A percentile compares a stretch with the other conserved stretches of the same genome.
phyloP scores from a whole-genome alignment of 2,113 vertebrate genomes.

The Ursus arctos region DNA sequence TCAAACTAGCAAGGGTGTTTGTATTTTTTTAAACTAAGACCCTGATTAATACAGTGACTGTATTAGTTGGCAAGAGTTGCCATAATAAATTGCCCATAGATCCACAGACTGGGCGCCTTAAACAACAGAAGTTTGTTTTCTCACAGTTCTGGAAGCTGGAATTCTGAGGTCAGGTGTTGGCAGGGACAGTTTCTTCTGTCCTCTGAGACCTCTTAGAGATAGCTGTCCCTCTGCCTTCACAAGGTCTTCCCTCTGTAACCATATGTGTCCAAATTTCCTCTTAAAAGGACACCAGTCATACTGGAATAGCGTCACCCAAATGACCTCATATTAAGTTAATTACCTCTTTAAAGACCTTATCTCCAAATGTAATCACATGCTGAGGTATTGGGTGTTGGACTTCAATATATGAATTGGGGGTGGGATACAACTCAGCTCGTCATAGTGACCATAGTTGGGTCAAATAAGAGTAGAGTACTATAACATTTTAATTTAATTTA shows the following conservation, averaged over 20 bases:
- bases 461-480: background rate
- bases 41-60: background rate
- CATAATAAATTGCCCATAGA: background rate
- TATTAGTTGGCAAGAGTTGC: background rate
- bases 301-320: background rate
- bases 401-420: background rate
- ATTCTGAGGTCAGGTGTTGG: background rate
- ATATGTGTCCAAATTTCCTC: background rate
- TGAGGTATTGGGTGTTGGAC: background rate
- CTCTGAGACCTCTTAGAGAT: background rate
- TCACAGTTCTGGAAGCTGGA: background rate
- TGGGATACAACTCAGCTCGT: background rate
- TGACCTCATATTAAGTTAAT: background rate
- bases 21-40: background rate
- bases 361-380: background rate
- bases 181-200: background rate
- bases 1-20: background rate
- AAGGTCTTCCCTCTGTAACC: background rate
- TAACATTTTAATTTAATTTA: background rate
- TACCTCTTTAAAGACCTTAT: background rate
- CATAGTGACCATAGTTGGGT: background rate
- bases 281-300: background rate
- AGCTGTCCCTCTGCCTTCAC: background rate
- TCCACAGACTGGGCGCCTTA: background rate
- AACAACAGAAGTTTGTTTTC: background rate